phyloP scores from a whole-genome alignment of 2,888 invertebrate species.

The Oegoconia quadripuncta region DNA sequence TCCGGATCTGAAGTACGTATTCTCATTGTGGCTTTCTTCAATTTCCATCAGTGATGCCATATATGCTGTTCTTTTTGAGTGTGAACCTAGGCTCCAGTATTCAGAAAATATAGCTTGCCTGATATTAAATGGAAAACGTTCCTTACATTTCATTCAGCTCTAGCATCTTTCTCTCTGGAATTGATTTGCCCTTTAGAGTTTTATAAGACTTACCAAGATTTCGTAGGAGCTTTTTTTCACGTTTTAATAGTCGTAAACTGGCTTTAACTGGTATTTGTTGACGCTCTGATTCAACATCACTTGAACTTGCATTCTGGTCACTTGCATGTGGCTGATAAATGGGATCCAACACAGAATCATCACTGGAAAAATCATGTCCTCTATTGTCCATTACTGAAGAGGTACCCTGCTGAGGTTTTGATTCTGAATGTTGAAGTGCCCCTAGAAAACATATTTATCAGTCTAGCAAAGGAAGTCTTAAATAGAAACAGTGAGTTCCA shows the following conservation, averaged over 20 bases:
- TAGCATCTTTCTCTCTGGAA: neutral
- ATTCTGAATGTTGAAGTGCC: neutral
- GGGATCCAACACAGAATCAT: constrained; percentile 9
- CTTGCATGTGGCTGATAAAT: constrained; percentile 4
- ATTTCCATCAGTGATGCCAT: constrained; percentile 10
- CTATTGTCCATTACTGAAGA: constrained; percentile 6
- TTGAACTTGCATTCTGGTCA: constrained; percentile 6
- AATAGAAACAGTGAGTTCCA: neutral
- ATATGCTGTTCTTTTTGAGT: constrained; percentile 10
- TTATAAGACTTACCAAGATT: too few species aligned
- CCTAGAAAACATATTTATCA: neutral
- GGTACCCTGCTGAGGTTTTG: neutral
- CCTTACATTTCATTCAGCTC: constrained; percentile 9
- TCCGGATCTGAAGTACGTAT: neutral
- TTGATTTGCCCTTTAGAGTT: too few species aligned
- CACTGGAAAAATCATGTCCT: constrained; percentile 8
- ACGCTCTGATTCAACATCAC: neutral
- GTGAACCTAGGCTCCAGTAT: constrained; percentile 10
- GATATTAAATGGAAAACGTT: constrained; percentile 4
- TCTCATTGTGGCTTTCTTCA: constrained; percentile 4
- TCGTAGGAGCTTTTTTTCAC: neutral
- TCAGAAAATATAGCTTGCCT: constrained; percentile 8
- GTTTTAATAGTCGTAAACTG: neutral
- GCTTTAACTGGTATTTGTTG: neutral
- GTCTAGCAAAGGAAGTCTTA: neutral